Base-by-base conservation (phyloP, 2,797 vertebrate species). In the Pseudochaenichthys georgianus region DNA sequence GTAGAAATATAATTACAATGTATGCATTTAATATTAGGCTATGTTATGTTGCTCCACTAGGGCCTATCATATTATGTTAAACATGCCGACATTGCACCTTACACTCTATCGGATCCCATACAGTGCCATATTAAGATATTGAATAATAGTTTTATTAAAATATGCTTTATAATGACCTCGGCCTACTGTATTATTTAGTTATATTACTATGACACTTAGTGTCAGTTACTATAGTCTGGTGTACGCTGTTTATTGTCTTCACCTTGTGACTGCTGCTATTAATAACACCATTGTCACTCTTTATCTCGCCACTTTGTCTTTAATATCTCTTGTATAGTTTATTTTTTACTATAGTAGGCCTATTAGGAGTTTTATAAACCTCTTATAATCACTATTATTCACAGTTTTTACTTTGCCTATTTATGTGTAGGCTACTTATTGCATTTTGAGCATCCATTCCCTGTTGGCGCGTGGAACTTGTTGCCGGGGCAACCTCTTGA, bases 401-500 rank as follows among this genome's bases (percentile, higher is more conserved):
- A 53, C 28, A 38, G 8, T 53, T 15, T 53, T 6, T 23, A 54
- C 13, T 54, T 54, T 54, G 21, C 1, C 23, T 28, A 54, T 54
- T 28, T 54, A 28, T 54, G 19, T 53, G 51, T 53, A 51, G 23
- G 23, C 23, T 28, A 28, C 6, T 38, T 38, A 9, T 38, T 38
- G 34, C 6, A 3, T 34, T 13, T 3, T 13, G 13, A 42, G 61
- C 42, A 51, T 60, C 43, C 21, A 16, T 34, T 47, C 52, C n/a
- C 55, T 65, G 46, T 17, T 16, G 45, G 34, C 5, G n/a, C 7
- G 17, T 48, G 64, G 47, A 48, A 53, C 16, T 38, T 48, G 84
- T 83, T 84, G 68, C 75, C 58, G 43, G 8, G 16, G 87, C 65
- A 78, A 86, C 83, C 41, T 2, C 16, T 34, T 66, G 64, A 41